phyloP scores from a whole-genome alignment of 2,888 invertebrate species.

The Eudemis profundana region DNA sequence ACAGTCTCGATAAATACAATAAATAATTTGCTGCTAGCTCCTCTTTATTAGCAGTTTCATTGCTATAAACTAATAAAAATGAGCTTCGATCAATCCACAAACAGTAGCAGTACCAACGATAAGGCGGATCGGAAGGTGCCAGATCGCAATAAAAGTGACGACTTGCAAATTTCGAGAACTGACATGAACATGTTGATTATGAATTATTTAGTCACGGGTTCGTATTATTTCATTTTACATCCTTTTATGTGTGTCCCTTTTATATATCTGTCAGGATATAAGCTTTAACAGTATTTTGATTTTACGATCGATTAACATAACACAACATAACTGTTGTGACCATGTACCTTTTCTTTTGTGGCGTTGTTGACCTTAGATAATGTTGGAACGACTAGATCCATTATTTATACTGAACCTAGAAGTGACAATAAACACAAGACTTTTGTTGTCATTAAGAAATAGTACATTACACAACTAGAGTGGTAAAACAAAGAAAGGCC shows the following conservation, averaged over 20 bases:
- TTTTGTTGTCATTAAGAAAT: too few relatives aligned
- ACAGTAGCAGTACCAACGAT: constrained; percentile 68
- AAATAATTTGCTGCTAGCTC: constrained; percentile 24
- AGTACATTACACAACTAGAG: too few relatives aligned
- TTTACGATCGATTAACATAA: background rate
- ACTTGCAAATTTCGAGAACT: constrained; percentile 92
- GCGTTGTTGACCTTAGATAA: constrained; percentile 12
- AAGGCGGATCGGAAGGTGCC: constrained; percentile 85
- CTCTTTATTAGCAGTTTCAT: constrained; percentile 7
- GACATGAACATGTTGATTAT: constrained; percentile 99
- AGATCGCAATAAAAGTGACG: constrained; percentile 90
- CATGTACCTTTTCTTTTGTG: constrained; percentile 11
- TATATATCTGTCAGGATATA: background rate
- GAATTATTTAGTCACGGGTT: constrained; percentile 99
- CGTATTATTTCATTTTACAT: constrained; percentile 45
- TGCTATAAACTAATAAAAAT: constrained; percentile 56
- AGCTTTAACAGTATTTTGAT: background rate
- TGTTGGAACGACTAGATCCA: background rate
- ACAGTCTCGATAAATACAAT: constrained; percentile 31
- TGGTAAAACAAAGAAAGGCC: too few relatives aligned
- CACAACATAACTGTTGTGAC: background rate
- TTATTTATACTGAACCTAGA: too few relatives aligned
- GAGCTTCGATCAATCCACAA: constrained; percentile 73
- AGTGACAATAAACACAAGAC: too few relatives aligned
- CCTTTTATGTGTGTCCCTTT: background rate